Evolutionary conservation across 2,888 invertebrate genomes (phyloP).

Genomic region (Agonopterix heracliana): DNA sequence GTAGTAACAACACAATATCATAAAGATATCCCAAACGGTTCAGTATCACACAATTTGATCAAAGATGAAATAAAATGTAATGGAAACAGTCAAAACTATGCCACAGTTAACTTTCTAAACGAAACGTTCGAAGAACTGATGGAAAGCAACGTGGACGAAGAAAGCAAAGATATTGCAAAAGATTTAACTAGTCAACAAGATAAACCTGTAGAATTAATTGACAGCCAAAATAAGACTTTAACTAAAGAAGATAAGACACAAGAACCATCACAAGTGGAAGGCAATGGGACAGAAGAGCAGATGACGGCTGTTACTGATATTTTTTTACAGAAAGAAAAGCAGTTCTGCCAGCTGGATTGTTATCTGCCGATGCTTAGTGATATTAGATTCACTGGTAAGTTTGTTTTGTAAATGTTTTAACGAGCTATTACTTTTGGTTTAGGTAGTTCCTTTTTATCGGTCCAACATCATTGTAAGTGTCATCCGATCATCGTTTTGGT

Average conservation of each 20-base stretch:
- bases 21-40: slow-evolving; percentile 4
- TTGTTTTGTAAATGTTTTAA: neutral
- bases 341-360: slow-evolving; percentile 54
- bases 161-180: slow-evolving; percentile 26
- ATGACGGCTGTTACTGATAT: slow-evolving; percentile 48
- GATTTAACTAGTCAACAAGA: neutral
- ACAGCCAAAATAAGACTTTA: neutral
- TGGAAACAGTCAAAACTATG: slow-evolving; percentile 50
- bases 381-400: slow-evolving; percentile 67
- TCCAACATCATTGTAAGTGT: too few relatives aligned
- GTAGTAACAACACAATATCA: too few relatives aligned
- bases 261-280: slow-evolving; percentile 15
- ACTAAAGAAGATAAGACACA: slow-evolving; percentile 15
- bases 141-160: slow-evolving; percentile 65
- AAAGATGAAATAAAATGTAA: slow-evolving; percentile 32
- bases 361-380: slow-evolving; percentile 59
- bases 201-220: neutral
- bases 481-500: too few relatives aligned
- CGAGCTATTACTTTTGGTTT: too few relatives aligned
- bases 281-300: slow-evolving; percentile 24
- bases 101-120: slow-evolving; percentile 57
- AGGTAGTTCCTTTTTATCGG: too few relatives aligned
- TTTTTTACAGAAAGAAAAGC: slow-evolving; percentile 70
- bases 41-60: neutral
- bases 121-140: slow-evolving; percentile 62